A percentile compares a stretch with the other conserved stretches of the same genome.
These are phyloP conservation scores for Chondrilla cf. caribensis DNA, from an alignment of 37 sponge, comb jelly and placozoan genomes.

Conservation along the genomic window DNA sequence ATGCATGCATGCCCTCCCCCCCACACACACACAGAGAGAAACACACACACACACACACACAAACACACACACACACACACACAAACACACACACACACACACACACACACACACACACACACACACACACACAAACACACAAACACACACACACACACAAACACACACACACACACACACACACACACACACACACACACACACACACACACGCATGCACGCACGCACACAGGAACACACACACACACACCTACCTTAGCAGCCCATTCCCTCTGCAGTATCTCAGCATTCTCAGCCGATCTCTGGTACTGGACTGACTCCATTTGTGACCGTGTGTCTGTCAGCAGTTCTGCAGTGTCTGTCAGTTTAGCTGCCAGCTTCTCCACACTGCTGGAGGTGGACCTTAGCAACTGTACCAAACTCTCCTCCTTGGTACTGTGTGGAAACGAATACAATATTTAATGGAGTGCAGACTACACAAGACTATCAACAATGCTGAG, in stretches of 20 bases:
- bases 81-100: no score
- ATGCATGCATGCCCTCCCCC: not conserved
- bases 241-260: slow-evolving; percentile 55
- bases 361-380: slow-evolving; percentile 44
- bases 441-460: not conserved
- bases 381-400: slow-evolving; percentile 37
- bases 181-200: not conserved
- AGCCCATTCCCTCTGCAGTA: slow-evolving; percentile 80
- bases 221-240: not conserved
- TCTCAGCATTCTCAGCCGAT: slow-evolving; percentile 48
- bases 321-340: not conserved
- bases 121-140: no score
- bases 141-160: no score
- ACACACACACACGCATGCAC: not conserved
- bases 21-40: no score
- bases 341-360: slow-evolving; percentile 41
- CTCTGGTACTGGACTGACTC: slow-evolving; percentile 30
- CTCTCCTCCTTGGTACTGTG: slow-evolving; percentile 16
- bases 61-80: not conserved
- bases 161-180: no score
- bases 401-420: slow-evolving; percentile 34
- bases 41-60: no score
- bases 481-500: slow-evolving; percentile 1
- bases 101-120: no score
- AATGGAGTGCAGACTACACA: slow-evolving; percentile 25